Evolutionary conservation across 2,113 vertebrate genomes (phyloP).

Genomic region (Chamaea fasciata): DNA sequence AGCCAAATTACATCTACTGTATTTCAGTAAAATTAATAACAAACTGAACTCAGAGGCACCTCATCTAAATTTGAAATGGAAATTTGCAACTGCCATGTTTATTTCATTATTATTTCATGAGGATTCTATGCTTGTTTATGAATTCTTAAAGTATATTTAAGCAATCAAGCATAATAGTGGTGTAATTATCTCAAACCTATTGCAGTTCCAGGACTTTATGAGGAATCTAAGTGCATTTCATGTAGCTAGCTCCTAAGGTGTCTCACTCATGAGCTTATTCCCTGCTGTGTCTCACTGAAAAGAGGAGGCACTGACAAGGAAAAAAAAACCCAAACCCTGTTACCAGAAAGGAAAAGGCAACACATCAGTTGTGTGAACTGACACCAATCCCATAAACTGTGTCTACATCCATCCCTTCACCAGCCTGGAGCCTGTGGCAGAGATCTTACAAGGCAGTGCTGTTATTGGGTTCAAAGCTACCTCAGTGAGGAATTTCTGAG

Average conservation of each 20-base stretch:
- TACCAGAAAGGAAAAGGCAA: not conserved
- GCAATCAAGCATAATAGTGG: slow-evolving; percentile 60
- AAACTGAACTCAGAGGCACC: slow-evolving; percentile 1
- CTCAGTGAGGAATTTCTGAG: not conserved
- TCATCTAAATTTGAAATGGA: slow-evolving; percentile 45
- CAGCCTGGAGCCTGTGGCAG: not conserved
- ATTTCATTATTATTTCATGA: slow-evolving; percentile 64
- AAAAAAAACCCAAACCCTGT: fast-evolving
- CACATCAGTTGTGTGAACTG: not conserved
- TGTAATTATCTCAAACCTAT: slow-evolving; percentile 60
- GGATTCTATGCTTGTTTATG: slow-evolving; percentile 56
- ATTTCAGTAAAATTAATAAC: slow-evolving; percentile 26
- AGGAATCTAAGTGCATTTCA: slow-evolving; percentile 30
- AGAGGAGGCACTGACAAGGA: not conserved
- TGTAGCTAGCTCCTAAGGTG: slow-evolving; percentile 14
- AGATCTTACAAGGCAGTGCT: not conserved
- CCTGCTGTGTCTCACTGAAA: not conserved
- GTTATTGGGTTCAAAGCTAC: not conserved
- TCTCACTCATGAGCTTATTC: not conserved
- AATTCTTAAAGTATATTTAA: slow-evolving; percentile 66
- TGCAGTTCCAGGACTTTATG: slow-evolving; percentile 37
- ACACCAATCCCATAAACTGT: not conserved
- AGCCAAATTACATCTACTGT: slow-evolving; percentile 5
- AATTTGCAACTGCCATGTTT: slow-evolving; percentile 44
- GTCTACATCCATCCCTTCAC: not conserved